These are phyloP conservation scores for Nyctibius grandis DNA, from an alignment of 2,797 vertebrate genomes.

Conservation along the genomic window DNA sequence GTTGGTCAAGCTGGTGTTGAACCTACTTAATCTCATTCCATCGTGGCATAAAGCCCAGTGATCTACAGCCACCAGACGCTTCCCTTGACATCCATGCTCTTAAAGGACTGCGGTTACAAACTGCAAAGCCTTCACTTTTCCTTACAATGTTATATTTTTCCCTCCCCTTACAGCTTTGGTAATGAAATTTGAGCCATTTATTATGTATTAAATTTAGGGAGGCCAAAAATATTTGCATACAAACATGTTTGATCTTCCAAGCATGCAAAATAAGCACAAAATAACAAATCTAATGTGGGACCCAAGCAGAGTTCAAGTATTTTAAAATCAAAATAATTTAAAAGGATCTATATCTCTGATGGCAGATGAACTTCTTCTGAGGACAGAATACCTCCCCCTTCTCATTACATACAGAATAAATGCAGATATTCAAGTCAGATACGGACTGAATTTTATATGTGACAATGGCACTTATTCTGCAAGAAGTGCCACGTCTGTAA, in stretches of 20 bases:
- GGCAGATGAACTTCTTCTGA: background rate
- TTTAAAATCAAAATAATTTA: background rate
- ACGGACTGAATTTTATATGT: background rate
- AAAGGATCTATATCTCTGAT: background rate
- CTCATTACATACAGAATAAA: background rate
- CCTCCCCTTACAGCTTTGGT: background rate
- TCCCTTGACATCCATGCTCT: background rate
- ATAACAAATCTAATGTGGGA: background rate
- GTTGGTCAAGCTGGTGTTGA: background rate
- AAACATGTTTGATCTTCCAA: slow-evolving; percentile 7
- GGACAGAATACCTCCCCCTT: background rate
- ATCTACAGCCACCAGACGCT: background rate
- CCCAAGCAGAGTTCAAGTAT: background rate
- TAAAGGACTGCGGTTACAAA: background rate
- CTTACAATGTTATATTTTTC: background rate
- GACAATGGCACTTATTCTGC: background rate
- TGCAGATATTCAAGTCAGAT: background rate
- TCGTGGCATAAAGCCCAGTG: background rate
- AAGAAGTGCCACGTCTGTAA: background rate
- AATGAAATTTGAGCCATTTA: background rate
- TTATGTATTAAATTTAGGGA: background rate
- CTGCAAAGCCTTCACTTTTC: background rate
- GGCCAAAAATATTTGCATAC: slow-evolving; percentile 26
- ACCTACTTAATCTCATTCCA: background rate
- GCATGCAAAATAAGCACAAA: slow-evolving; percentile 5